A percentile compares a stretch with the other conserved stretches of the same genome.
Conservation (phyloP, 2,888 invertebrate species). For the Colletes collaris region DNA sequence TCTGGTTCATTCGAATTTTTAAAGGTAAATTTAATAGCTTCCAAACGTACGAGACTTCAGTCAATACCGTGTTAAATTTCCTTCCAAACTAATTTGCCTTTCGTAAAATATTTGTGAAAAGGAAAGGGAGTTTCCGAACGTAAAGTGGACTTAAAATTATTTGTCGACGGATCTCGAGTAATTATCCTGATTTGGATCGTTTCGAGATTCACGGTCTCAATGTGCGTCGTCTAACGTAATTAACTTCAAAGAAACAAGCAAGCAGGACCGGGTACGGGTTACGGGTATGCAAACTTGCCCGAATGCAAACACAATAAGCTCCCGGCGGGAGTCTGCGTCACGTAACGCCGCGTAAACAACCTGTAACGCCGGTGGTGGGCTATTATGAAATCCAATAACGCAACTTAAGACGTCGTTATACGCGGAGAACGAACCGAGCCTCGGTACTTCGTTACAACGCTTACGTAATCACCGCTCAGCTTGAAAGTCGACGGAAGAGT, state of each 20-base stretch:
- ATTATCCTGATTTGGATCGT: no score
- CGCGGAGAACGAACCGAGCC: background rate
- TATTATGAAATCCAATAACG: slow-evolving; percentile 53
- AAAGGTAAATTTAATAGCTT: no score
- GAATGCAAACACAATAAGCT: slow-evolving; percentile 59
- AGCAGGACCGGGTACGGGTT: background rate
- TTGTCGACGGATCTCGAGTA: no score
- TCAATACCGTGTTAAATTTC: no score
- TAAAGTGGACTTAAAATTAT: no score
- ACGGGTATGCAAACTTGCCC: slow-evolving; percentile 24
- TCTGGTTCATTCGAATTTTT: no score
- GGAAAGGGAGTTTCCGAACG: no score
- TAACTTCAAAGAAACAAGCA: slow-evolving; percentile 26
- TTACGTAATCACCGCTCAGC: slow-evolving; percentile 1
- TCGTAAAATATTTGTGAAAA: no score
- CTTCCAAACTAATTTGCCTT: no score
- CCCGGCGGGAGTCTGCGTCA: slow-evolving; percentile 27
- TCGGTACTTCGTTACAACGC: background rate
- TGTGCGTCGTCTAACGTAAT: slow-evolving; percentile 8
- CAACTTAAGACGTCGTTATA: slow-evolving; percentile 51
- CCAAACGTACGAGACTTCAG: no score
- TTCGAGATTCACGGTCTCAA: no score
- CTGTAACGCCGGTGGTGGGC: slow-evolving; percentile 31
- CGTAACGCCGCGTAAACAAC: slow-evolving; percentile 50
- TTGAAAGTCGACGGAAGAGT: slow-evolving; percentile 12